Conservation (phyloP, 2,113 vertebrate species). For the Otus sunia region DNA sequence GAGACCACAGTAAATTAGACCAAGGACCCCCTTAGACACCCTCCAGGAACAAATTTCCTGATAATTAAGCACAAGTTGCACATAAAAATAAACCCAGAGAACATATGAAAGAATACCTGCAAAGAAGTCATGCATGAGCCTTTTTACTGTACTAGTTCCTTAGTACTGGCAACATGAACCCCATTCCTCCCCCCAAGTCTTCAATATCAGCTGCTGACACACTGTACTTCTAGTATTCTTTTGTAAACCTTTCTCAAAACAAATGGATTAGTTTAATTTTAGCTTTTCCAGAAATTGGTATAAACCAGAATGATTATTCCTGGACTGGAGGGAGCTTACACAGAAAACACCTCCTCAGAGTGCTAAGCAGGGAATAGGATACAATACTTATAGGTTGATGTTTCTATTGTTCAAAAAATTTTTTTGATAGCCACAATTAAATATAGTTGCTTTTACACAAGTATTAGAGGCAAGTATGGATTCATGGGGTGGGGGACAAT, state of each 20-base stretch:
- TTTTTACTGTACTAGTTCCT: background rate
- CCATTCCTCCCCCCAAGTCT: too few relatives aligned
- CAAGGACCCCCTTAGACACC: background rate
- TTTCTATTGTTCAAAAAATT: background rate
- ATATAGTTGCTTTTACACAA: background rate
- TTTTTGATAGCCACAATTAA: background rate
- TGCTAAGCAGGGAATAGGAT: background rate
- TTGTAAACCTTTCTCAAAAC: background rate
- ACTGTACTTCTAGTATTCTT: background rate
- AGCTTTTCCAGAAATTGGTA: background rate
- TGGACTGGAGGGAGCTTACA: background rate
- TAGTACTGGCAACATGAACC: background rate
- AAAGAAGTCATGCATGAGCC: background rate
- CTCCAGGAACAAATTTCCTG: background rate
- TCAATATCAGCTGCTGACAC: background rate
- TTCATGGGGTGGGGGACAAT: background rate
- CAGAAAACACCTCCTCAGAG: background rate
- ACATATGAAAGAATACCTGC: background rate
- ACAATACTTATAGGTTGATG: background rate
- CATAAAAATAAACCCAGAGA: background rate
- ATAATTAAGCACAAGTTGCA: background rate
- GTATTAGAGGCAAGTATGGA: background rate
- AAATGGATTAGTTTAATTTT: background rate
- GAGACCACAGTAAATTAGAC: background rate
- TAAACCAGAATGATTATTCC: background rate